phyloP scores from a whole-genome alignment of 2,888 invertebrate species.

The Ectemnius cavifrons region DNA sequence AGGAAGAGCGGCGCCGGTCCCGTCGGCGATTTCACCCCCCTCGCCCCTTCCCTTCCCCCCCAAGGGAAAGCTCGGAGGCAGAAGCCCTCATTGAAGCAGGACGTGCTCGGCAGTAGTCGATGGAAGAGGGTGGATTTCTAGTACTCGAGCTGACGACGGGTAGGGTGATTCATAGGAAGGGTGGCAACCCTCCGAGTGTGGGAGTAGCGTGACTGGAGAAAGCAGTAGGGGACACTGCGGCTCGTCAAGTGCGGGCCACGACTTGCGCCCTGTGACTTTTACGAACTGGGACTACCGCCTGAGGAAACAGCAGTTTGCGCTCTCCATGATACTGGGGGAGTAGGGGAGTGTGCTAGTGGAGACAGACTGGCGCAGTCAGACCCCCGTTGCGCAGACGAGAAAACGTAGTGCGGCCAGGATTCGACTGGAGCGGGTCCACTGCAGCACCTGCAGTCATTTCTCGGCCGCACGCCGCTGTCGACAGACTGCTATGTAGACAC shows the following conservation, averaged over 20 bases:
- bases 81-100: background rate
- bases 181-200: background rate
- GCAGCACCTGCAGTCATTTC: too few species aligned
- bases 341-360: conserved; percentile 5
- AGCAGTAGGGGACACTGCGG: background rate
- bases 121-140: conserved; percentile 6
- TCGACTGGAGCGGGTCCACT: too few species aligned
- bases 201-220: background rate
- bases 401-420: too few species aligned
- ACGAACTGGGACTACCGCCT: background rate
- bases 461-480: too few species aligned
- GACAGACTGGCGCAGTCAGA: background rate
- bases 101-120: background rate
- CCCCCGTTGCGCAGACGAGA: too few species aligned
- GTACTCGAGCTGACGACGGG: background rate
- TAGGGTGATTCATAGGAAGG: background rate
- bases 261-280: background rate
- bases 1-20: conserved; percentile 1
- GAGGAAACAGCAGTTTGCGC: background rate
- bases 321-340: background rate
- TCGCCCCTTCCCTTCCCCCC: too few species aligned
- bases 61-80: background rate
- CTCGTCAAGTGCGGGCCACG: background rate
- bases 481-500: too few species aligned
- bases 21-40: background rate